Percentiles rank a stretch among this genome's conserved stretches.
These are phyloP conservation scores for Sphecodes monilicornis DNA, from an alignment of 2,888 invertebrate species.

Conservation along the genomic window DNA sequence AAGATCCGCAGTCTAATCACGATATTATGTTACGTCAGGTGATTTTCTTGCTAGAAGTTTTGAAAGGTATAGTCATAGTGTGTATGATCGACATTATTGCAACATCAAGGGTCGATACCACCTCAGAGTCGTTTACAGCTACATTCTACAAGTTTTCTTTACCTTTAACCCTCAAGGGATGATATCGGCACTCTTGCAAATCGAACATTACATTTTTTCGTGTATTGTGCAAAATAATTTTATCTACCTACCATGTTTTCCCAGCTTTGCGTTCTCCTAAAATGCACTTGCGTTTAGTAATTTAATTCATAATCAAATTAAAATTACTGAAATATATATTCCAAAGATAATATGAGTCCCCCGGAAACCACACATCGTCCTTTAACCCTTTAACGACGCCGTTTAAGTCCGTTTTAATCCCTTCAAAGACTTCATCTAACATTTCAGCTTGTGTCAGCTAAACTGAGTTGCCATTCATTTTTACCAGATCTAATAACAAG, in stretches of 20 bases:
- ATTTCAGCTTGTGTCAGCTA: neutral
- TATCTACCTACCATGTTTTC: neutral
- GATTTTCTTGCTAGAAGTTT: neutral
- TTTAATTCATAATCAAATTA: neutral
- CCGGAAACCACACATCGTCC: neutral
- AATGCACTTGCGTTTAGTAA: neutral
- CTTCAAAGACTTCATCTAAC: neutral
- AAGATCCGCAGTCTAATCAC: too few species aligned
- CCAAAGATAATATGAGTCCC: neutral
- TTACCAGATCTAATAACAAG: neutral
- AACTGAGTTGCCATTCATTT: neutral
- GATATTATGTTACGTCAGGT: too few species aligned
- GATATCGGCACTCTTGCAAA: neutral
- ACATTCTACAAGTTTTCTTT: too few species aligned
- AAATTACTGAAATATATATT: neutral
- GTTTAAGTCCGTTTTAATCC: neutral
- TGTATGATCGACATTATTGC: neutral
- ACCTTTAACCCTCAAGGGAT: neutral
- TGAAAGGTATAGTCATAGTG: neutral
- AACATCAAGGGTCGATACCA: neutral
- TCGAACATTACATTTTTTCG: neutral
- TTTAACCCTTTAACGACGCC: neutral
- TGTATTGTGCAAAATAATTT: neutral
- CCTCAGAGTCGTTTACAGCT: neutral
- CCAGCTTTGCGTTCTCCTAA: neutral